Percentiles rank a stretch among this genome's conserved stretches.
These are phyloP conservation scores for Neosalanx taihuensis DNA, from an alignment of 2,797 vertebrate species.

Conservation along the genomic window DNA sequence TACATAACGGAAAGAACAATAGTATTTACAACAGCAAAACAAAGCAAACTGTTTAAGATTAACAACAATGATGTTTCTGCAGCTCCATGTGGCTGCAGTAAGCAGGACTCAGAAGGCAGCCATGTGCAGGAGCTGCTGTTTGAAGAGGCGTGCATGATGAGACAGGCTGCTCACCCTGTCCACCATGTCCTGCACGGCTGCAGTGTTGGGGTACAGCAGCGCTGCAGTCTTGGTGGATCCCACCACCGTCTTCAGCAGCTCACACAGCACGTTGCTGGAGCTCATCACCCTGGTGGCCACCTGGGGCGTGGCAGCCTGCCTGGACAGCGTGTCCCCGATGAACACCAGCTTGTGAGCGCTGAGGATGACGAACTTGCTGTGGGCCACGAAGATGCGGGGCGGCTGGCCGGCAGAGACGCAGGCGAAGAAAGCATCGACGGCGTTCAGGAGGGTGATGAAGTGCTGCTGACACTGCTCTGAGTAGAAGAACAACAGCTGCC, in stretches of 20 bases:
- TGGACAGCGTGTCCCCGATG: slow-evolving; percentile 90
- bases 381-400: slow-evolving; percentile 91
- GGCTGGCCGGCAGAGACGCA: slow-evolving; percentile 87
- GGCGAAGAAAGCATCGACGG: slow-evolving; percentile 90
- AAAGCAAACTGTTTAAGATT: slow-evolving; percentile 23
- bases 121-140: slow-evolving; percentile 86
- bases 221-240: slow-evolving; percentile 88
- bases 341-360: slow-evolving; percentile 98
- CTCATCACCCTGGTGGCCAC: slow-evolving; percentile 88
- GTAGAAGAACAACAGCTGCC: slow-evolving; percentile 89
- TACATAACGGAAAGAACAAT: slow-evolving; percentile 68
- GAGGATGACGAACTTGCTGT: slow-evolving; percentile 95
- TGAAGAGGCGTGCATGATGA: slow-evolving; percentile 85
- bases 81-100: slow-evolving; percentile 10
- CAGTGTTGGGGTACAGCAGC: slow-evolving; percentile 88
- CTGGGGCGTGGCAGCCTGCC: slow-evolving; percentile 82
- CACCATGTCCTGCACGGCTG: slow-evolving; percentile 92
- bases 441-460: slow-evolving; percentile 87
- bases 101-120: slow-evolving; percentile 66
- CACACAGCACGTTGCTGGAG: slow-evolving; percentile 91
- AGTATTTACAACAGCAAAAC: slow-evolving; percentile 69
- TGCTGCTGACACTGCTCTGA: slow-evolving; percentile 92
- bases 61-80: slow-evolving; percentile 31
- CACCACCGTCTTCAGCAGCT: slow-evolving; percentile 90
- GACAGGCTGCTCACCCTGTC: slow-evolving; percentile 89